phyloP scores from a whole-genome alignment of 2,113 vertebrate species.

The Oncorhynchus gorbuscha region DNA sequence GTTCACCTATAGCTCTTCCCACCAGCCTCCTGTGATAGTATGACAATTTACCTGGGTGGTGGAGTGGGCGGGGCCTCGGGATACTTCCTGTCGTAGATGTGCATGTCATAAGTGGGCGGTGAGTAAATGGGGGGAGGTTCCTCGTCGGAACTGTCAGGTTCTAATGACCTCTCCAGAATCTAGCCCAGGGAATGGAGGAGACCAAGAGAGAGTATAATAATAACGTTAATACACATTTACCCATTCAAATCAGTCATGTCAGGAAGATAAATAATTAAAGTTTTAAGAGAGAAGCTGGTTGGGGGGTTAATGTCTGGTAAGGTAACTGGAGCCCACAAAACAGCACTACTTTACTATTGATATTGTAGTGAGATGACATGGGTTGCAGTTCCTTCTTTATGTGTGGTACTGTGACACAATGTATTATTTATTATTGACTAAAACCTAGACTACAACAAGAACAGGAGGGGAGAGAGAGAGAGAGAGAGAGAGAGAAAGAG shows the following conservation, averaged over 20 bases:
- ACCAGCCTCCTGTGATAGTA: background rate
- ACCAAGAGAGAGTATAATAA: background rate
- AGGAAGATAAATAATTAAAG: no score
- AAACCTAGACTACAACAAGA: background rate
- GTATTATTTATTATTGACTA: background rate
- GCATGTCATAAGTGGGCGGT: slow-evolving; percentile 89
- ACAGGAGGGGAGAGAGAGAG: background rate
- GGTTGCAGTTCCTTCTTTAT: background rate
- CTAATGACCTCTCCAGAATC: slow-evolving; percentile 92
- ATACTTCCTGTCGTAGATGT: slow-evolving; percentile 80
- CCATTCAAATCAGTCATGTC: no score
- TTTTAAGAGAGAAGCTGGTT: background rate
- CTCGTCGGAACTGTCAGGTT: slow-evolving; percentile 95
- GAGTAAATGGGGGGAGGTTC: slow-evolving; percentile 95
- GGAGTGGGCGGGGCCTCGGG: slow-evolving; percentile 78
- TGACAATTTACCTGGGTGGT: slow-evolving; percentile 79
- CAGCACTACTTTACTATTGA: background rate
- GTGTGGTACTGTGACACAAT: background rate
- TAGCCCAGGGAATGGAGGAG: slow-evolving; percentile 46
- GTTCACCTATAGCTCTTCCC: no score
- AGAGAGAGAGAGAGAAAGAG: no score
- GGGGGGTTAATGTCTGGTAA: background rate
- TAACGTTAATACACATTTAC: background rate
- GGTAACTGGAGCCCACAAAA: background rate
- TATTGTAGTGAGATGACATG: background rate